phyloP scores from a whole-genome alignment of 1,140 invertebrate genomes.

The Cherax destructor region DNA sequence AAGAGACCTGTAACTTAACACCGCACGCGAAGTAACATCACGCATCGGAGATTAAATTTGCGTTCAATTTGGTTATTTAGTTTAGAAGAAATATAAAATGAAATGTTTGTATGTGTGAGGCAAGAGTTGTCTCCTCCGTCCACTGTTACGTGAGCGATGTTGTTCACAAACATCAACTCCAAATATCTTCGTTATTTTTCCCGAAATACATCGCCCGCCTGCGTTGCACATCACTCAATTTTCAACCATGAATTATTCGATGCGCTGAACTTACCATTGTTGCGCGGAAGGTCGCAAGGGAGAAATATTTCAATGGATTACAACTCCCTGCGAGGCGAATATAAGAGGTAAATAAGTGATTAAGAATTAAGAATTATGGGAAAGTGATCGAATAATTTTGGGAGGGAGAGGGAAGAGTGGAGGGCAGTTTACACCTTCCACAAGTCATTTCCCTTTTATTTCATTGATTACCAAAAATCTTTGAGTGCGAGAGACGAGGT shows the following conservation, averaged over 20 bases:
- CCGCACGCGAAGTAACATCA: too few relatives aligned
- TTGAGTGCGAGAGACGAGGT: not conserved
- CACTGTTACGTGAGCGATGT: slow-evolving; percentile 34
- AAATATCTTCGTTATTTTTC: not conserved
- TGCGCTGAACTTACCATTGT: slow-evolving; percentile 6
- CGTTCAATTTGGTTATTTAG: too few relatives aligned
- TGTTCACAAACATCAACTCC: slow-evolving; percentile 14
- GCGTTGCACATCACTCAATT: not conserved
- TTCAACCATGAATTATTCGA: slow-evolving; percentile 9
- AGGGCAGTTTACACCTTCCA: not conserved
- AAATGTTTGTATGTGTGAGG: not conserved
- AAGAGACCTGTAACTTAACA: too few relatives aligned
- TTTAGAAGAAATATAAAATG: not conserved
- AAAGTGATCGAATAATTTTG: too few relatives aligned
- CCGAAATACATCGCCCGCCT: not conserved
- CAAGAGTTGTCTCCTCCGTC: slow-evolving; percentile 4
- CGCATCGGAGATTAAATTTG: too few relatives aligned
- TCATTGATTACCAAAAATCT: slow-evolving; percentile 1
- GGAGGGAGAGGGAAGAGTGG: too few relatives aligned
- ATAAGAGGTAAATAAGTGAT: too few relatives aligned
- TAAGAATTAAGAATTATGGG: too few relatives aligned
- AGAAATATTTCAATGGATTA: too few relatives aligned
- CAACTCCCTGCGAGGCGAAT: not conserved
- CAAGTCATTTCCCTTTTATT: slow-evolving; percentile 13
- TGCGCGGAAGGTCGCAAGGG: not conserved